Base-by-base conservation (phyloP, 1,140 invertebrate genomes). In the Manduca sexta region DNA sequence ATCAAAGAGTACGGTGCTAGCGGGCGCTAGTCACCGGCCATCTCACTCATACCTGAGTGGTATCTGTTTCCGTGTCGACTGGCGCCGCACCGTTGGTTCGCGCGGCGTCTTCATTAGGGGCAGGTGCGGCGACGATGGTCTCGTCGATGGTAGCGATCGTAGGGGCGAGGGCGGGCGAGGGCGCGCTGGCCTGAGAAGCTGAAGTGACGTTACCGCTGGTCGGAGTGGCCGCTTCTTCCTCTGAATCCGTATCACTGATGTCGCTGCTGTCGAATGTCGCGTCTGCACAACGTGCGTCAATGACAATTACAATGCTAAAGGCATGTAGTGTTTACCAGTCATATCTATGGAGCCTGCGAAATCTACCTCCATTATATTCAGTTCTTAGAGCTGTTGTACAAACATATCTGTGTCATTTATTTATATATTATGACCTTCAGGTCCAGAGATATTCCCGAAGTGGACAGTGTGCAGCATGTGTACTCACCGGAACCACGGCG, bases 261-360 rank as follows among this genome's bases (percentile, higher is more conserved):
- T 79, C 75, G 45, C 72, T 74, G 50, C 74, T 79, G 62, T 82
- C 78, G 50, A 74, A 77, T 5, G 78, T 79, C 4, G 64, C 72
- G 13, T 49, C 77, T 78, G 54, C 3, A 46, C 34, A 15, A n/a
- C n/a, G n/a, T n/a, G 39, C 13, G 12, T 16, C 5, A 6, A n/a
- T n/a, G n/a, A n/a, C n/a, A n/a, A n/a, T n/a, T n/a, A n/a, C n/a
- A n/a, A n/a, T n/a, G n/a, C n/a, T n/a, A n/a, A n/a, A n/a, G 44
- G 33, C 14, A 39, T 41, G 2, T n/a, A 10, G 10, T n/a, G 10
- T 41, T 41, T 14, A 37, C 11, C 11, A 6, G 35, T 13, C 2
- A 2, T 13, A 12, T 14, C n/a, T 37, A 37, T 14, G 14, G 37
- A 18, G n/a, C n/a, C n/a, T n/a, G n/a, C n/a, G n/a, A n/a, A n/a